Evolutionary conservation across 1,140 invertebrate species (phyloP), one percentile per base, ranked within the genome.

Genomic region (Sinonovacula constricta): DNA sequence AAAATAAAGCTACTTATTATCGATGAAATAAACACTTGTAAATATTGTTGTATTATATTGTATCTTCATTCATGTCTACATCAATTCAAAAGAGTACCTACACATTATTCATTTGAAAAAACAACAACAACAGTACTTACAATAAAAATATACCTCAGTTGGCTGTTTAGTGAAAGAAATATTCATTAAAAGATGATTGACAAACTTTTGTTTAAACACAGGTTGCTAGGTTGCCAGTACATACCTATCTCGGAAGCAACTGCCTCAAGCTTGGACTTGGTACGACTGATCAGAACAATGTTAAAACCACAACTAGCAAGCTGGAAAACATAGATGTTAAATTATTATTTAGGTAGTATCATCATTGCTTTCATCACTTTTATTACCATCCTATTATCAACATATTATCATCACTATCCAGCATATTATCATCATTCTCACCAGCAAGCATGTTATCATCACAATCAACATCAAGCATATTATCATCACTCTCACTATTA

Each of bases 261-360:
- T 36, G 93, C 92, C 78, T 96, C 93, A 15, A 99, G 91, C 91
- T 99, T 99, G 2, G 93, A 90, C 81, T 94, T 88, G 0, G 95
- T 96, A 83, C 98, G 93, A 84, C 97, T 98, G 66, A 99, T 95
- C 62, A 99, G 92, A 34, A 98, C 93, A 36, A 99, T 92, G 87
- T 97, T 95, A 77, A 98, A 92, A 51, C 97, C 97, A 81, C 93
- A 93, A 49, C 93, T 92, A 0, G 97, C 97, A 68, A 98, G 89
- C 94, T 95, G 89, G 45, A 39, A 92, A 45, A 45, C 18, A 7
- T 10, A 45, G 18, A 67, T 24, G 26, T 30, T 28, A 3, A 34
- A 39, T 31, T 24, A 22, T 1, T 26, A 78, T 24, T 26, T 31
- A 56, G 24, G 22, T 22, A 67, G 45, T 39, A 45, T 26, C 63